Base-by-base conservation (phyloP, 2,113 vertebrate species). In the Asarcornis scutulata region DNA sequence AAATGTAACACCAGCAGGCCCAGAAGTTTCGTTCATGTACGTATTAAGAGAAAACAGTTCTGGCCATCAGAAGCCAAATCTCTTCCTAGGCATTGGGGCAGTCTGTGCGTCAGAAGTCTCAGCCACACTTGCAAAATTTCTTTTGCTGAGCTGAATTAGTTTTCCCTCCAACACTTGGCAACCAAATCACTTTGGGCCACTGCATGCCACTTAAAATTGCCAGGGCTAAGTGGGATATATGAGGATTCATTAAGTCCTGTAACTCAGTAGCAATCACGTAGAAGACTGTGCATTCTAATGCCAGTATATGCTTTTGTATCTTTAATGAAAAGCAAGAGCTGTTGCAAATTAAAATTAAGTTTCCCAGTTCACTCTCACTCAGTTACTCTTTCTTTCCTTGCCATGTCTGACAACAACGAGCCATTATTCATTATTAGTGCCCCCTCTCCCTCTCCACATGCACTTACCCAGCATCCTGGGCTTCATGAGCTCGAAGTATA, bases 401-500 rank as follows among this genome's bases (percentile, higher is more conserved):
- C 9, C 88, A 60, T 88, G 36, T 46, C 34, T 67, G 58, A 40
- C 62, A 86, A 63, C 0, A 1, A 20, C 7, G 78, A 60, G 25
- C 18, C 21, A 83, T 76, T 76, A 46, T 4, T 64, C n/a, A 46
- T 26, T 21, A 50, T n/a, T 36, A 88, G 40, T 27, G 5, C 2
- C 27, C 25, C 44, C 59, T n/a, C 20, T 66, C 22, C 44, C 59
- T 36, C 27, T 62, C 73, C 66, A 59, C 14, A 63, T 50, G 60
- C 27, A 98, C 99, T 99, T 97, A 99, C 99, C 99, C 99, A 94
- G 99, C 99, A 63, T 99, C 99, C 95, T 99, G 99, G 96, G 99
- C 99, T 98, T 99, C 99, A 69, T 99, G 99, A 96, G 99, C 99
- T 98, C 99, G 98, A 89, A 99, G 99, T 98, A 99, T 98, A 88